Conservation (phyloP, 2,113 vertebrate species). For the Brienomyrus brachyistius region DNA sequence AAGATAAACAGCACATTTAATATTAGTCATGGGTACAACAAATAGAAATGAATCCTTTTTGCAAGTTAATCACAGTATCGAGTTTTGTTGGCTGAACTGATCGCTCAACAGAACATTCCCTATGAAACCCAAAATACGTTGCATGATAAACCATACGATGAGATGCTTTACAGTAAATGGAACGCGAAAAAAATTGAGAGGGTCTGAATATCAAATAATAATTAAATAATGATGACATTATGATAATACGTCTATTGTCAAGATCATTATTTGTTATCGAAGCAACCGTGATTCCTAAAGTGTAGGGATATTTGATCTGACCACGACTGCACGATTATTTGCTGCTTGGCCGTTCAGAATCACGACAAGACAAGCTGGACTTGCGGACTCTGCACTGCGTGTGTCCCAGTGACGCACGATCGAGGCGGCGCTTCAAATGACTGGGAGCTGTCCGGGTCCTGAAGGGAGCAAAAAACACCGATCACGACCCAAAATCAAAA, state of each 20-base stretch:
- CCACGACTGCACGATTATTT: background rate
- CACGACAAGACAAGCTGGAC: conserved; percentile 39
- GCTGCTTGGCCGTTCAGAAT: conserved; percentile 35
- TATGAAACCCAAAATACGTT: background rate
- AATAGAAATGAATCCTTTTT: background rate
- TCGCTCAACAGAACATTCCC: background rate
- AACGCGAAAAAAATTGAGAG: background rate
- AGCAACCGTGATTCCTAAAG: background rate
- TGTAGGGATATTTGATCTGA: background rate
- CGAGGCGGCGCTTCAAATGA: conserved; percentile 67
- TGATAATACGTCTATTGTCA: background rate
- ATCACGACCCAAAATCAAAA: conserved; percentile 43
- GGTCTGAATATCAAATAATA: background rate
- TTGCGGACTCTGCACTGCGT: conserved; percentile 48
- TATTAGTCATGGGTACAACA: background rate
- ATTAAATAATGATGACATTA: background rate
- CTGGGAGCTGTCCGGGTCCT: conserved; percentile 70
- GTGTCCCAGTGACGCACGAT: conserved; percentile 56
- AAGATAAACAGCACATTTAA: background rate
- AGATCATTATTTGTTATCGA: background rate
- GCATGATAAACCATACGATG: background rate
- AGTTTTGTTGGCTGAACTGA: background rate
- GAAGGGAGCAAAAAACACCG: conserved; percentile 47
- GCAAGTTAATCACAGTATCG: background rate
- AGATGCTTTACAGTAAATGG: background rate